These are phyloP conservation scores for Brenthis hecate DNA, from an alignment of 2,888 invertebrate genomes.

Conservation along the genomic window DNA sequence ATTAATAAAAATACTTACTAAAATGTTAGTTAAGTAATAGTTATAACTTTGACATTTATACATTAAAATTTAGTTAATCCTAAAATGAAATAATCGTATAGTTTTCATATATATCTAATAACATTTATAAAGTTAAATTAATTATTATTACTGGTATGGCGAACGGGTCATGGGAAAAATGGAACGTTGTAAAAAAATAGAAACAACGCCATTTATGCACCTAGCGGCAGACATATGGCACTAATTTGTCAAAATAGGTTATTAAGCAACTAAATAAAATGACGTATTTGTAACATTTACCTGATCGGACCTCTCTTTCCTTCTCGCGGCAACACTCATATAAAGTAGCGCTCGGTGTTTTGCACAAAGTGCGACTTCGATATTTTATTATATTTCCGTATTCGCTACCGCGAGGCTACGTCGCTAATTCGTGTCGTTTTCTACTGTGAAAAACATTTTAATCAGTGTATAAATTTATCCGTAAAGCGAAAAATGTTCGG, in stretches of 20 bases:
- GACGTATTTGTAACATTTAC: constrained; percentile 41
- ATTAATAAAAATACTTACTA: no score
- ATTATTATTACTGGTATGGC: no score
- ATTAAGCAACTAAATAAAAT: constrained; percentile 54
- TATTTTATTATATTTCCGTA: constrained; percentile 37
- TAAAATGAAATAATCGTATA: no score
- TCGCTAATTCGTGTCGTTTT: constrained; percentile 69
- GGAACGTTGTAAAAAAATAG: constrained; percentile 53
- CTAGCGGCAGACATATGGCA: constrained; percentile 73
- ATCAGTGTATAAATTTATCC: constrained; percentile 38
- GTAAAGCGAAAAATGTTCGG: constrained; percentile 58
- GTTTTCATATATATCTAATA: no score
- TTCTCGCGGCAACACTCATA: constrained; percentile 22
- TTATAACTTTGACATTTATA: no score
- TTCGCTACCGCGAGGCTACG: constrained; percentile 70
- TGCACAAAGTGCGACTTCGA: constrained; percentile 51
- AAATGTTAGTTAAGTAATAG: no score
- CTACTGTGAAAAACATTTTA: constrained; percentile 49
- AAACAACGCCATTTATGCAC: constrained; percentile 57
- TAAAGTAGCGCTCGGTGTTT: constrained; percentile 43
- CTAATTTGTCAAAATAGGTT: constrained; percentile 81
- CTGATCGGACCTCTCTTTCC: constrained; percentile 56
- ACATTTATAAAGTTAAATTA: no score
- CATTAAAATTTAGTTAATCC: no score
- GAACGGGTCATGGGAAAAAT: constrained; percentile 38